Conservation (phyloP, 2,888 invertebrate species). For the Nomada flava region DNA sequence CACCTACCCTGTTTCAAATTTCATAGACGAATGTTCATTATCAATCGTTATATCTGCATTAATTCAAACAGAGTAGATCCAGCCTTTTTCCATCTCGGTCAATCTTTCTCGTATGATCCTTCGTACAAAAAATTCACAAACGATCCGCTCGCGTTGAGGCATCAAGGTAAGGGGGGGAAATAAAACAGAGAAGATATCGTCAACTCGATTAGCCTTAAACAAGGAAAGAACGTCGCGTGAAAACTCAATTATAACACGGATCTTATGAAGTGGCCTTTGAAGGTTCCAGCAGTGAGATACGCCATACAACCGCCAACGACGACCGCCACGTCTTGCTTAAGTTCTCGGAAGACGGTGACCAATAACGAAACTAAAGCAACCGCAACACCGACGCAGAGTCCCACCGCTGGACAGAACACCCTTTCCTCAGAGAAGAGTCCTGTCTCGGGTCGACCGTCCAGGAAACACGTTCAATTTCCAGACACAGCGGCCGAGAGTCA, state of each 20-base stretch:
- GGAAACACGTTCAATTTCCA: constrained; percentile 90
- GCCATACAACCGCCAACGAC: constrained; percentile 85
- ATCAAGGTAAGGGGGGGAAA: background rate
- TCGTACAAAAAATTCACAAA: too few species aligned
- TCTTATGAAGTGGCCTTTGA: constrained; percentile 64
- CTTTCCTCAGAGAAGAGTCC: constrained; percentile 77
- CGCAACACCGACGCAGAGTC: constrained; percentile 85
- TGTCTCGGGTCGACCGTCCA: constrained; percentile 84
- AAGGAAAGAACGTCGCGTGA: background rate
- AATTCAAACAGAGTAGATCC: background rate
- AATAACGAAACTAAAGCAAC: constrained; percentile 85
- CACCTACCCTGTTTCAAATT: too few species aligned
- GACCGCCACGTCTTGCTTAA: constrained; percentile 86
- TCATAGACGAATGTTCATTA: too few species aligned
- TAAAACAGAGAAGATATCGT: background rate
- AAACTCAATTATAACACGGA: constrained; percentile 29
- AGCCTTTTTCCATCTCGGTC: background rate
- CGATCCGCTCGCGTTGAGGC: too few species aligned
- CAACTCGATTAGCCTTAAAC: background rate
- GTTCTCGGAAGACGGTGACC: constrained; percentile 80
- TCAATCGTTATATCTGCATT: background rate
- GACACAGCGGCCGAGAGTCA: constrained; percentile 80
- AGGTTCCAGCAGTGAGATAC: constrained; percentile 86
- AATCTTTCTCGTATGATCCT: too few species aligned
- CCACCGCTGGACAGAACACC: constrained; percentile 84